A percentile compares a stretch with the other conserved stretches of the same genome.
Conservation (phyloP, 2,797 vertebrate species). For the Sebastes paucispinis region DNA sequence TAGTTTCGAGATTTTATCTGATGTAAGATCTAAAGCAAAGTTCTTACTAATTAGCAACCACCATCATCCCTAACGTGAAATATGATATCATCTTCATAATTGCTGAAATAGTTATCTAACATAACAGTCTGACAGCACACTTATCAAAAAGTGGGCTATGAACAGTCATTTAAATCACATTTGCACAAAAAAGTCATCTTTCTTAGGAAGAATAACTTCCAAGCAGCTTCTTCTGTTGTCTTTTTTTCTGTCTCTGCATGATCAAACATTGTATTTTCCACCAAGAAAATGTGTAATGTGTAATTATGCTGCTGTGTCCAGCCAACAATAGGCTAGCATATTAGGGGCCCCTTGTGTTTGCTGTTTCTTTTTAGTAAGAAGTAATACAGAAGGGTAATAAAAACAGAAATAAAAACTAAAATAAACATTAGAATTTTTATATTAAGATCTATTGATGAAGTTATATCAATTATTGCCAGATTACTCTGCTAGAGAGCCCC, state of each 20-base stretch:
- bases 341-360: not conserved
- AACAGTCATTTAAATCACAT: not conserved
- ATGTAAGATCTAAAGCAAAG: not conserved
- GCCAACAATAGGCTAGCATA: not conserved
- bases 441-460: not conserved
- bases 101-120: not conserved
- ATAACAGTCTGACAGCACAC: not conserved
- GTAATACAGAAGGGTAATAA: not conserved
- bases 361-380: not conserved
- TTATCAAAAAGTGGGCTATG: not conserved
- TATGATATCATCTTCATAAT: not conserved
- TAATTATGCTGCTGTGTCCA: not conserved
- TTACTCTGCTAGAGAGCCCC: not conserved
- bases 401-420: not conserved
- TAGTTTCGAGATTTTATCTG: not conserved
- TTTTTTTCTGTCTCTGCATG: not conserved
- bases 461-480: not conserved
- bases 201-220: not conserved
- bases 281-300: not conserved
- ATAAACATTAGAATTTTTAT: not conserved
- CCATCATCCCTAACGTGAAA: not conserved
- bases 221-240: not conserved
- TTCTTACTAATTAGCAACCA: not conserved
- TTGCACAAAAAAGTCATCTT: not conserved
- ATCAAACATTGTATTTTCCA: not conserved